phyloP scores from a whole-genome alignment of 2,113 vertebrate species.

The Alectura lathami region DNA sequence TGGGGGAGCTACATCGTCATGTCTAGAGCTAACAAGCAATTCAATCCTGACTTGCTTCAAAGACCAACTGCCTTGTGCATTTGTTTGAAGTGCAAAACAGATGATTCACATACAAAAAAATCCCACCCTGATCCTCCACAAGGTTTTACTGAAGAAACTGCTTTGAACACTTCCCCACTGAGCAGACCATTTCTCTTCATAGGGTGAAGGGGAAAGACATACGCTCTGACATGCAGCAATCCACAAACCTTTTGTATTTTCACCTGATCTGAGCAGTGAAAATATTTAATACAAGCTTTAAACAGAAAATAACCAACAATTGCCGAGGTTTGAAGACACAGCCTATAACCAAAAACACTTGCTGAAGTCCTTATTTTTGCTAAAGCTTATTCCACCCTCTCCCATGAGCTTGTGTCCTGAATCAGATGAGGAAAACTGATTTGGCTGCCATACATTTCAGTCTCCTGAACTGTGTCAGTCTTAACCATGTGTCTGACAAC shows the following conservation, averaged over 20 bases:
- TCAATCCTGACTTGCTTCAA: not conserved
- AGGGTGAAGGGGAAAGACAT: not conserved
- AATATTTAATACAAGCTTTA: not conserved
- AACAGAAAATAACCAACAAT: not conserved
- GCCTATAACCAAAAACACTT: not conserved
- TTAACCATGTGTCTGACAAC: not conserved
- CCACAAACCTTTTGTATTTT: not conserved
- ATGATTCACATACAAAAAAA: not conserved
- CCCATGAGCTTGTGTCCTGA: not conserved
- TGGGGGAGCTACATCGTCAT: conserved; percentile 36
- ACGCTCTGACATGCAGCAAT: not conserved
- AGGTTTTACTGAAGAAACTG: conserved; percentile 31
- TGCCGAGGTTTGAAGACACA: not conserved
- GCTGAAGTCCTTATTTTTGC: not conserved
- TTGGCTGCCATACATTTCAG: not conserved
- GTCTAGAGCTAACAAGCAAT: not conserved
- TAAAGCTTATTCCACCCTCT: not conserved
- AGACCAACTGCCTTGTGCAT: not conserved
- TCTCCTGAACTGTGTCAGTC: not conserved
- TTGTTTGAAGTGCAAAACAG: conserved; percentile 34
- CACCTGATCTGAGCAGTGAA: not conserved
- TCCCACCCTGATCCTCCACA: not conserved
- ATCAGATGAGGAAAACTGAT: not conserved
- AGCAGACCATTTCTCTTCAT: not conserved
- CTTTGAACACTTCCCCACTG: not conserved